Evolutionary conservation across 1,140 invertebrate species (phyloP).

Genomic region (Lysiphlebus fabarum): DNA sequence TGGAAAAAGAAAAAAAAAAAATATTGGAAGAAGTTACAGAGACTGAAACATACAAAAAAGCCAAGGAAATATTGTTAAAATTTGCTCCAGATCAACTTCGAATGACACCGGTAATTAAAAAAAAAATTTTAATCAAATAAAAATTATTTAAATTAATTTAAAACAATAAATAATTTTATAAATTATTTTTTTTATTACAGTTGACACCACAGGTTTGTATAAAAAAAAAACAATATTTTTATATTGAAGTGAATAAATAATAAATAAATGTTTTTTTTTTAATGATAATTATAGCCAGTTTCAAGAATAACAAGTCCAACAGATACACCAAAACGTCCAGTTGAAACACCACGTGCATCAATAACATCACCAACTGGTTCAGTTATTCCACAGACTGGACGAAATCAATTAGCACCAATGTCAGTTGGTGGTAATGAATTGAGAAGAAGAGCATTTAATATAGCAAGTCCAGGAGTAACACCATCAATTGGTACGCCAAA

Average conservation of each 20-base stretch:
- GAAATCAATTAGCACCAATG: no score
- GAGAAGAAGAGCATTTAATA: constrained; percentile 41
- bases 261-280: not conserved
- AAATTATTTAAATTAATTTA: not conserved
- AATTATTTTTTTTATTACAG: constrained; percentile 7
- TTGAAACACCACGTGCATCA: constrained; percentile 42
- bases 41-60: constrained; percentile 96
- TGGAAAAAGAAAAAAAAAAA: constrained; percentile 80
- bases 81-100: constrained; percentile 70
- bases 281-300: constrained; percentile 30
- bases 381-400: constrained; percentile 21
- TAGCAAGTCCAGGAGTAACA: constrained; percentile 33
- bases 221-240: not conserved
- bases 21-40: constrained; percentile 95
- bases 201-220: constrained; percentile 20
- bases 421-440: constrained; percentile 30
- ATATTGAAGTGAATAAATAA: not conserved
- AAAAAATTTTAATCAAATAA: constrained; percentile 4
- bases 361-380: constrained; percentile 26
- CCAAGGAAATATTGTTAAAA: constrained; percentile 86
- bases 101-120: constrained; percentile 40
- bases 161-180: not conserved
- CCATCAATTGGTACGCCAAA: constrained; percentile 25
- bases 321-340: constrained; percentile 5
- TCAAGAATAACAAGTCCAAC: constrained; percentile 18